Evolutionary conservation across 2,797 vertebrate species (phyloP), one percentile per base, ranked within the genome.

Genomic region (Parauchenoglanis punctatus): DNA sequence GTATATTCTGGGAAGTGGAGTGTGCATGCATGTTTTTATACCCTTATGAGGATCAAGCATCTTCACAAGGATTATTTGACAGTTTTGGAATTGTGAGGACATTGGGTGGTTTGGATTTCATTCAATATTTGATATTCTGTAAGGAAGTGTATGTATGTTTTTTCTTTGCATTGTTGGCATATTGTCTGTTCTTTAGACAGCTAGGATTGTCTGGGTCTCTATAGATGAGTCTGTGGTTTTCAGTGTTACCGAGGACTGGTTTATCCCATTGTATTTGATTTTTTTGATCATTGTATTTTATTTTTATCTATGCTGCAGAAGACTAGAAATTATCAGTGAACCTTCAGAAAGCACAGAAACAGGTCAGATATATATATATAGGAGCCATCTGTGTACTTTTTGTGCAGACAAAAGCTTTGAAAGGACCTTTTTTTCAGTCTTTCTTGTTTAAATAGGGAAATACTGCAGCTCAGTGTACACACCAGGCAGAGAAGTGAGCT

Each of bases 401-500:
- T 40, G 31, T 44, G 20, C 2, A 2, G 35, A 61, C 11, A 58
- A 80, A 40, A 58, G 54, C 17, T 23, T 77, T 59, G 54, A 59
- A 80, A 65, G 23, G 35, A 5, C 0, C 12, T 0, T 58, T 59
- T 40, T 49, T 82, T 82, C 7, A 31, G 4, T 52, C 1, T 7
- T 82, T 65, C 61, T 44, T 67, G 54, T 76, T 85, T 56, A 85
- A 65, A 73, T 46, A 20, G 11, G 73, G 70, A 81, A 52, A 73
- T 18, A 40, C 83, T 52, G 61, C 67, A 35, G 87, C 54, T 81
- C 15, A 68, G 40, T 77, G 10, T 54, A 63, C 63, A 77, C 44
- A 20, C 63, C 49, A 61, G 46, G 40, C 31, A 44, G 61, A 56
- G 76, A 23, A 49, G 61, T 78, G 81, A 84, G 13, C 81, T 59